Base-by-base conservation (phyloP, 2,888 invertebrate species). In the Phyllotreta striolata region DNA sequence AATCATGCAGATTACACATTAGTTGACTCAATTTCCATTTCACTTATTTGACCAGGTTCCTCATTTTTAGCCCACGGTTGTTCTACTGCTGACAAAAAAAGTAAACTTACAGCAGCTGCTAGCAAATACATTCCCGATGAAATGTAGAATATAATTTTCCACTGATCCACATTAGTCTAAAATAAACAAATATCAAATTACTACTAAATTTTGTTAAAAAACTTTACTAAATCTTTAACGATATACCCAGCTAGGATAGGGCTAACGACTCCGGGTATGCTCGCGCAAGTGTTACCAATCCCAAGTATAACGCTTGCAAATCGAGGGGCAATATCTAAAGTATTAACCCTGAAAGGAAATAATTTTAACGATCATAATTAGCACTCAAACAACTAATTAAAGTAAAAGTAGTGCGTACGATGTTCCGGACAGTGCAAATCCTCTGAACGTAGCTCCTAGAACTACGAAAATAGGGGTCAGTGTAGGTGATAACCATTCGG, bases 401-500 rank as follows among this genome's bases (percentile, higher is more conserved):
- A n/a, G n/a, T n/a, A n/a, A n/a, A n/a, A n/a, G n/a, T n/a, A 54
- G 12, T 46, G 51, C 49, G 51, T 43, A 66, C 66, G 43, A 12
- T 10, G 62, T 41, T 24, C 60, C 64, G 24, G 57, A 47, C n/a
- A 57, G 41, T 5, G 57, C 24, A 12, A 57, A 10, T 10, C 57
- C 66, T 34, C 55, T 57, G 43, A 35, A 58, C 1, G 38, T 38
- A 1, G 47, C 57, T 6, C 56, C 57, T 5, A 64, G 6, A 1
- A 54, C 52, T n/a, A 63, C 9, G 38, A 37, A 58, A 24, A 57
- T 57, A 8, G 64, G 58, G 9, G 61, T 57, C n/a, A 40, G 57
- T 1, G 58, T 10, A n/a, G 91, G 86, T 1, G 89, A 85, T 37
- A 87, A 79, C 0, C 91, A 83, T 75, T 90, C 92, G 2, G 93